Conservation (phyloP, 2,797 vertebrate species). For the Picus viridis region DNA sequence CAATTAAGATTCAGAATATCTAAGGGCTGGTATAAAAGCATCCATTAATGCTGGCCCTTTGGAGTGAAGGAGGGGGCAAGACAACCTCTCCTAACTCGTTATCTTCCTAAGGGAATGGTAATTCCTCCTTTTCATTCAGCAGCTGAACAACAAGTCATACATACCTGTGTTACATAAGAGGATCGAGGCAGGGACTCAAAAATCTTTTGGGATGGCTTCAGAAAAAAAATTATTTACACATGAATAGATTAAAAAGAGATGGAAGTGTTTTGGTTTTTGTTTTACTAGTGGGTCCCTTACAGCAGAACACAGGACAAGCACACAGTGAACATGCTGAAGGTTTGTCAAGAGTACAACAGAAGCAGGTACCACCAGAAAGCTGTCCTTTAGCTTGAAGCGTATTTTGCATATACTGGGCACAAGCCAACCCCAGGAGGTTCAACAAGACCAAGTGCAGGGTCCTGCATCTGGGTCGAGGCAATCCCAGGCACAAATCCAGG, state of each 20-base stretch:
- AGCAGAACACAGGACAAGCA: not conserved
- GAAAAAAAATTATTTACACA: not conserved
- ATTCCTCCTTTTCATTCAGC: not conserved
- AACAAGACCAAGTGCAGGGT: no score
- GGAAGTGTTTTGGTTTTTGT: not conserved
- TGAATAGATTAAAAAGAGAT: not conserved
- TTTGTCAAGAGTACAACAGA: not conserved
- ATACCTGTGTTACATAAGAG: not conserved
- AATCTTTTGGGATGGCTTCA: not conserved
- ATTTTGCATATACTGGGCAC: no score
- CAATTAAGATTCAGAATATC: constrained; percentile 41
- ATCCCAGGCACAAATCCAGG: no score
- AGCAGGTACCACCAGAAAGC: not conserved
- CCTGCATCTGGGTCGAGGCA: no score
- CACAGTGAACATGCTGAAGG: not conserved
- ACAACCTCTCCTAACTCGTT: not conserved
- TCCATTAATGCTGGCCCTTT: constrained; percentile 17
- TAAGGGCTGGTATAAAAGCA: not conserved
- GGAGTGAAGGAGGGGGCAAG: not conserved
- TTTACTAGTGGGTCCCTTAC: not conserved
- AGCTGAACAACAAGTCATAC: not conserved
- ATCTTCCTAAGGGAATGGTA: not conserved
- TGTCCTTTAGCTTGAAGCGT: not conserved
- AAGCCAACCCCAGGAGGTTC: no score
- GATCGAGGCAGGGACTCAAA: not conserved